Percentiles rank a stretch among this genome's conserved stretches.
Conservation (phyloP, 2,888 invertebrate genomes). For the Papilio gigon region DNA sequence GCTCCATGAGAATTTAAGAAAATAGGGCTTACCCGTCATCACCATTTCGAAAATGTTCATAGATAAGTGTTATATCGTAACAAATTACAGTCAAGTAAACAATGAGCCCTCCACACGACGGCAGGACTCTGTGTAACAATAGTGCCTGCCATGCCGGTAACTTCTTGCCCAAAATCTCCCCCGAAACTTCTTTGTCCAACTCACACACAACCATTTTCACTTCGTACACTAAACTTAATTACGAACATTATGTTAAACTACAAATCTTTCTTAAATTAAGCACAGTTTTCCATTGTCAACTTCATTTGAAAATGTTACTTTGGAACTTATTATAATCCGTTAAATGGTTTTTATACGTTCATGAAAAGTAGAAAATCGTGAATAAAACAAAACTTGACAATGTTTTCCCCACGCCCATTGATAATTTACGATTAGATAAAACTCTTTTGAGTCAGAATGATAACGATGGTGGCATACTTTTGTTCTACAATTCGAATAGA, state of each 20-base stretch:
- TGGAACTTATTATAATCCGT: not conserved
- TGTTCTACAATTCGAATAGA: constrained; percentile 35
- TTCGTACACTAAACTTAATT: constrained; percentile 34
- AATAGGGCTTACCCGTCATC: constrained; percentile 76
- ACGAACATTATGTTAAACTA: constrained; percentile 28
- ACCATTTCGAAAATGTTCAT: constrained; percentile 84
- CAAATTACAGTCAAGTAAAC: constrained; percentile 86
- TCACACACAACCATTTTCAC: constrained; percentile 73
- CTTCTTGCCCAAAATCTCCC: constrained; percentile 71
- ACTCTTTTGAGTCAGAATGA: constrained; percentile 61
- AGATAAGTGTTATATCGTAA: constrained; percentile 85
- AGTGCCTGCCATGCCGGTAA: constrained; percentile 74
- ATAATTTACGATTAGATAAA: constrained; percentile 73
- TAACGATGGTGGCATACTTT: constrained; percentile 58
- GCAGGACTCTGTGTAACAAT: constrained; percentile 69
- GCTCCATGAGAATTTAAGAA: constrained; percentile 41
- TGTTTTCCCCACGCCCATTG: constrained; percentile 65
- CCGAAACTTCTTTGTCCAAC: constrained; percentile 70
- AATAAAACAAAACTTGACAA: constrained; percentile 47
- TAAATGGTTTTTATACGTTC: not conserved
- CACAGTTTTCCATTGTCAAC: constrained; percentile 10
- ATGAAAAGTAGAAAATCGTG: constrained; percentile 48
- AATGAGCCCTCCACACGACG: constrained; percentile 80
- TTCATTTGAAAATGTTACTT: constrained; percentile 49
- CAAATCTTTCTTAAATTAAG: not conserved